A percentile compares a stretch with the other conserved stretches of the same genome.
phyloP scores from a whole-genome alignment of 1,140 invertebrate genomes.

The Galendromus occidentalis region DNA sequence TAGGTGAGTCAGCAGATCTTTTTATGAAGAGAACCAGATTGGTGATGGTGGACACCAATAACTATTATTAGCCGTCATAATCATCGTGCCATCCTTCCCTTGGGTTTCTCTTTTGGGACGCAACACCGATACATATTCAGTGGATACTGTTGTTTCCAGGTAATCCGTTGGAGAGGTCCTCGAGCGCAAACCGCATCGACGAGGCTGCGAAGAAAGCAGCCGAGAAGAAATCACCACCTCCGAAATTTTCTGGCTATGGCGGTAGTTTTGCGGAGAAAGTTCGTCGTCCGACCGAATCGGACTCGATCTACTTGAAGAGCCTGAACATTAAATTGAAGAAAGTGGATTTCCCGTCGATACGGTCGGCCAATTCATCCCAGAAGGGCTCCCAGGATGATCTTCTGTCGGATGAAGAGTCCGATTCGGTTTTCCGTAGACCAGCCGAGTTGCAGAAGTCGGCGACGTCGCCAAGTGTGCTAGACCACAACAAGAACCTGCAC shows the following conservation, averaged over 20 bases:
- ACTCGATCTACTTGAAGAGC: slow-evolving; percentile 19
- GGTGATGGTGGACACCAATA: too few relatives aligned
- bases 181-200: slow-evolving; percentile 5
- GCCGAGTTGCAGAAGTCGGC: slow-evolving; percentile 8
- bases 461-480: slow-evolving; percentile 1
- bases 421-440: not conserved
- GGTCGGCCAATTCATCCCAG: slow-evolving; percentile 2
- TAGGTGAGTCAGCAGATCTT: not conserved
- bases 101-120: not conserved
- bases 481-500: slow-evolving; percentile 3
- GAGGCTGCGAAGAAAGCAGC: not conserved
- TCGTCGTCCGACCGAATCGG: slow-evolving; percentile 17
- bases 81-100: too few relatives aligned
- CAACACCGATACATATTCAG: too few relatives aligned
- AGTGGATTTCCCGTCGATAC: slow-evolving; percentile 17
- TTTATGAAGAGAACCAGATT: too few relatives aligned
- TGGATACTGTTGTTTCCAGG: not conserved
- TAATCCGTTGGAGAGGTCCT: not conserved
- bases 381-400: slow-evolving; percentile 7
- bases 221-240: not conserved
- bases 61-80: too few relatives aligned
- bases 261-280: slow-evolving; percentile 20
- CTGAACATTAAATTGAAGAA: slow-evolving; percentile 20
- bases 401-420: not conserved
- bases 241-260: slow-evolving; percentile 18